phyloP scores from a whole-genome alignment of 2,797 vertebrate species.

The Eurystomus glaucurus region DNA sequence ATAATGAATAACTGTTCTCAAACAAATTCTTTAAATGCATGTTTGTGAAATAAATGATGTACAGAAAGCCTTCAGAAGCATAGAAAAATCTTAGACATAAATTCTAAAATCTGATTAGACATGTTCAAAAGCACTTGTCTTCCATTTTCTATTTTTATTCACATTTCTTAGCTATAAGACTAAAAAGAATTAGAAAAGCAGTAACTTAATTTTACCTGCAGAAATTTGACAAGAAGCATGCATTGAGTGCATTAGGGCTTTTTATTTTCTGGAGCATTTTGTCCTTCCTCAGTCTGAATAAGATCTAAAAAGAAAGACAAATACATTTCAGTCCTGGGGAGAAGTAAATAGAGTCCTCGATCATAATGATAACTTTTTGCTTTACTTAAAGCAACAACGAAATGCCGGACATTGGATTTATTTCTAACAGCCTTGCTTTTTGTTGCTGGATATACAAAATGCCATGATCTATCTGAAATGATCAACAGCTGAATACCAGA shows the following conservation, averaged over 20 bases:
- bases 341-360: not conserved
- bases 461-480: not conserved
- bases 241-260: not conserved
- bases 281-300: not conserved
- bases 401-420: not conserved
- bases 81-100: not conserved
- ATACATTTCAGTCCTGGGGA: not conserved
- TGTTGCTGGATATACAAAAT: not conserved
- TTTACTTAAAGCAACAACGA: not conserved
- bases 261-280: fast-evolving
- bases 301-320: not conserved
- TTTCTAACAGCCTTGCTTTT: not conserved
- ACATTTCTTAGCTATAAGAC: not conserved
- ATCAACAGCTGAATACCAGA: not conserved
- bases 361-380: not conserved
- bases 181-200: not conserved
- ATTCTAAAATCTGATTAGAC: not conserved
- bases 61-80: not conserved
- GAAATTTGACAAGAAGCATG: not conserved
- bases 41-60: not conserved
- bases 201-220: not conserved
- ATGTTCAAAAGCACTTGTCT: not conserved
- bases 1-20: not conserved
- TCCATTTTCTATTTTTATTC: not conserved
- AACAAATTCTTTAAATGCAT: not conserved